Conservation (phyloP, 2,888 invertebrate genomes). For the Caenorhabditis virilis region DNA sequence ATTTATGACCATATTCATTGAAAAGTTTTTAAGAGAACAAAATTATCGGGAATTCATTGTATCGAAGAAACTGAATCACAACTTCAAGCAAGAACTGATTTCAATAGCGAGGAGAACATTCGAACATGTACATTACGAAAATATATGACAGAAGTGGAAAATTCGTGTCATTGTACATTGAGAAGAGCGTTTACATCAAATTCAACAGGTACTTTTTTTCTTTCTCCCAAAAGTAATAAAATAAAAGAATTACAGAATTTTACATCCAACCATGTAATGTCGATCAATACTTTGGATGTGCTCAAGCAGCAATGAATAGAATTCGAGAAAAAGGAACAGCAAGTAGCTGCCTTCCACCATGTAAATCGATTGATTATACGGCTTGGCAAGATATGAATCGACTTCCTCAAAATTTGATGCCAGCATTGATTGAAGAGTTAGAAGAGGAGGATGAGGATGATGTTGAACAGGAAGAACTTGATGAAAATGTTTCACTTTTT, state of each 20-base stretch:
- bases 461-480: constrained; percentile 57
- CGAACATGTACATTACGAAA: constrained; percentile 53
- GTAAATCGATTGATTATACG: constrained; percentile 65
- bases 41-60: constrained; percentile 60
- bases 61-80: constrained; percentile 55
- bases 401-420: constrained; percentile 64
- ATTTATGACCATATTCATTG: neutral
- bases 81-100: constrained; percentile 41
- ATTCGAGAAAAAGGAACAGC: constrained; percentile 45
- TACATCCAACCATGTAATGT: constrained; percentile 57
- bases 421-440: constrained; percentile 59
- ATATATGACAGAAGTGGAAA: constrained; percentile 61
- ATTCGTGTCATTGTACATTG: constrained; percentile 59
- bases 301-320: constrained; percentile 49
- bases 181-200: constrained; percentile 52
- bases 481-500: constrained; percentile 38
- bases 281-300: constrained; percentile 65
- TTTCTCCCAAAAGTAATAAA: neutral
- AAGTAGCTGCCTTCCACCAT: constrained; percentile 57
- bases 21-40: constrained; percentile 53
- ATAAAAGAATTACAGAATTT: constrained; percentile 5
- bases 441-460: constrained; percentile 61
- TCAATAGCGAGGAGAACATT: constrained; percentile 52
- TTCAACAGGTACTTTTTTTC: constrained; percentile 18
- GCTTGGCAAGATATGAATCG: constrained; percentile 68